Evolutionary conservation across 1,140 invertebrate genomes (phyloP).

Genomic region (Drosophila pectinifera): DNA sequence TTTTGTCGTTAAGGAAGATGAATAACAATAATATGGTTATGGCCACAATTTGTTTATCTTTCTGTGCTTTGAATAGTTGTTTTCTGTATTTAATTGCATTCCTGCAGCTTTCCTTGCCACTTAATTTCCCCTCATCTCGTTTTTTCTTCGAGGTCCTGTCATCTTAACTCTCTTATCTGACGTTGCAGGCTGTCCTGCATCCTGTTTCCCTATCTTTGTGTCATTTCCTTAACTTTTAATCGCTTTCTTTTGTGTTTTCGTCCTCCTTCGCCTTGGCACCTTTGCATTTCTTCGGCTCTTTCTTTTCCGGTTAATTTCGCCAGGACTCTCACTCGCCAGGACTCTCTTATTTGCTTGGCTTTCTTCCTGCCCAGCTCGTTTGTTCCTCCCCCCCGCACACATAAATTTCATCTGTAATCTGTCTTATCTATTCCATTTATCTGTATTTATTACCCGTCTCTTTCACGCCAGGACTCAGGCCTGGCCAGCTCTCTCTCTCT

Average conservation of each 20-base stretch:
- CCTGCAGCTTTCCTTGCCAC: slow-evolving; percentile 12
- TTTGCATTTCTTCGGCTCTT: slow-evolving; percentile 7
- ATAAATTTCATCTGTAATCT: slow-evolving; percentile 50
- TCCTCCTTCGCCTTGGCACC: slow-evolving; percentile 5
- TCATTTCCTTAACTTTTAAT: slow-evolving; percentile 30
- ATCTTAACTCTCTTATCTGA: slow-evolving; percentile 13
- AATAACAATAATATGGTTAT: slow-evolving; percentile 14
- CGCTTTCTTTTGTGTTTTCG: slow-evolving; percentile 2
- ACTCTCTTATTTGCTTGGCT: slow-evolving; percentile 3
- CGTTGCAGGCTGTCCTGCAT: not conserved
- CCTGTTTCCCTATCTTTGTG: slow-evolving; percentile 10
- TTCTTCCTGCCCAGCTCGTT: not conserved
- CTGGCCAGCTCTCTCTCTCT: not conserved
- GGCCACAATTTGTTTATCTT: too few species aligned
- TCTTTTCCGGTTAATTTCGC: slow-evolving; percentile 41
- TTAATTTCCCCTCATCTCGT: slow-evolving; percentile 18
- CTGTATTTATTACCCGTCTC: slow-evolving; percentile 45
- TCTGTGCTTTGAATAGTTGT: too few species aligned
- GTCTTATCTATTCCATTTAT: slow-evolving; percentile 53
- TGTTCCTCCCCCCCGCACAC: slow-evolving; percentile 3
- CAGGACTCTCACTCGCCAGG: not conserved
- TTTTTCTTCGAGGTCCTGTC: slow-evolving; percentile 8
- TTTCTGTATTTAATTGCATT: slow-evolving; percentile 46
- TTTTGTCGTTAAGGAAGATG: not conserved
- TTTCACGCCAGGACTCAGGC: not conserved